Base-by-base conservation (phyloP, 1,140 invertebrate genomes). In the Eciton burchellii region DNA sequence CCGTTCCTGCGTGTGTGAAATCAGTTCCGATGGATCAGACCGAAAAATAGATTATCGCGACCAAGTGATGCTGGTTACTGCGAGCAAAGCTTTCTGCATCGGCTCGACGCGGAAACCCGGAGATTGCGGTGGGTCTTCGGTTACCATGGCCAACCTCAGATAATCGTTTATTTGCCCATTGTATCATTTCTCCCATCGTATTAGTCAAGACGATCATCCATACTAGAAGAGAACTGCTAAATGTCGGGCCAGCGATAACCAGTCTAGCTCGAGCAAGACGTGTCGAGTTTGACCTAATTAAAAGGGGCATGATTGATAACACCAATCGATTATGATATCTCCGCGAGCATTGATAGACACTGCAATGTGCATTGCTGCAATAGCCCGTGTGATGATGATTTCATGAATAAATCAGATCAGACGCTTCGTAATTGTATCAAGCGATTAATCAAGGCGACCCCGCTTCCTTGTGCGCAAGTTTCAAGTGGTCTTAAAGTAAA, bases 51-150 rank as follows among this genome's bases (percentile, higher is more conserved):
- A 85, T 89, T 54, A 87, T 84, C 81, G 57, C 57, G 71, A 85
- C 81, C 72, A 63, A 83, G 83, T 65, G 66, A 43, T 62, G 79
- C 68, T 72, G 77, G 70, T 63, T 72, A 84, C 60, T 59, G 59
- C 68, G 77, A 63, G 70, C 83, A 90, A 83, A n/a, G n/a, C n/a
- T n/a, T n/a, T n/a, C n/a, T n/a, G n/a, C n/a, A n/a, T n/a, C n/a
- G n/a, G 81, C 72, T 89, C 85, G 83, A 68, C 84, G 63, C 86
- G 88, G 89, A 85, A 90, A 90, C 88, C 71, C 77, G 71, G 83
- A 88, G 71, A 73, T 70, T 91, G 90, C 26, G 88, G 90, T 90
- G 35, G 57, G 73, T 90, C 90, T 91, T 91, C 59, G 86, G 85
- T 91, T 91, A 86, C 89, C 81, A 79, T 14, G 56, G 29, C 66